Evolutionary conservation across 1,140 invertebrate genomes (phyloP), one percentile per base, ranked within the genome.

Genomic region (Drosophila pectinifera): DNA sequence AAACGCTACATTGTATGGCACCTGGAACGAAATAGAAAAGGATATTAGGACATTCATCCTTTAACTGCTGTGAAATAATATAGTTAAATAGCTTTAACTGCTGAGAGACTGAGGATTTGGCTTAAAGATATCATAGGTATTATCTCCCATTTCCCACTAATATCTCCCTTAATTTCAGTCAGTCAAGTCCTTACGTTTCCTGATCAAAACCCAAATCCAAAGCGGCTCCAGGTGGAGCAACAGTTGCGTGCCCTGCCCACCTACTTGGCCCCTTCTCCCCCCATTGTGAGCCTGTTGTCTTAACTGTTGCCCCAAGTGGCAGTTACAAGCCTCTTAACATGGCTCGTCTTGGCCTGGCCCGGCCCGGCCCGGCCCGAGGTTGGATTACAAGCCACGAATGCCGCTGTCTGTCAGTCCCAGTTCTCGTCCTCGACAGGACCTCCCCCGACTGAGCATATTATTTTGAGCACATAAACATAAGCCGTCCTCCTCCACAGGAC

Each of bases 1-100:
- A 95, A 99, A 99, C 91, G 99, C 98, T 88, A 99, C 98, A 94
- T 99, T 99, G 94, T 99, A 99, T 63, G 99, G 99, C 82, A 99
- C 91, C 91, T 92, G 56, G 0, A 62, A 51, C 28, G 11, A 46
- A 11, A 22, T 3, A 10, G 0, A 3, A 6, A 26, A 31, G 8
- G 1, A 31, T 10, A 31, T 31, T 3, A 7, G 8, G 8, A 31
- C 8, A 10, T 10, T 8, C 10, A 28, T 28, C 1, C 28, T 28
- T 28, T 8, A 10, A 1, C 0, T 28, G 7, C 8, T 28, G 6
- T 28, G 10, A 28, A 28, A 28, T 28, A 28, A 28, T 28, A 28
- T 8, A 8, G 0, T 2, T 28, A 28, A 2, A 28, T 8, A 28
- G 7, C 8, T 10, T 7, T 28, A 8, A 8, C 1, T 10, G 5